A percentile compares a stretch with the other conserved stretches of the same genome.
phyloP scores from a whole-genome alignment of 2,113 vertebrate genomes.

The Mirounga angustirostris region DNA sequence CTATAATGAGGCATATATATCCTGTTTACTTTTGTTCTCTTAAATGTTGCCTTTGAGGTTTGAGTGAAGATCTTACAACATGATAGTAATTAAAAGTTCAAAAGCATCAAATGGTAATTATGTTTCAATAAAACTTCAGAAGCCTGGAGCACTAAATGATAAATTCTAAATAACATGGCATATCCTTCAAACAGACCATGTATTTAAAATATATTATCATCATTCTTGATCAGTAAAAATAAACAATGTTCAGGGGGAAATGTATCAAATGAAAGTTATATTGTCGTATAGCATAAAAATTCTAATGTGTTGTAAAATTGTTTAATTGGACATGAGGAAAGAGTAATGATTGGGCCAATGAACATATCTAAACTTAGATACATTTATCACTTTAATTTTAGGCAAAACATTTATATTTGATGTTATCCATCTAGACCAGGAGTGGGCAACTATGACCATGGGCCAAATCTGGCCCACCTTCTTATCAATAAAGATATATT shows the following conservation, averaged over 20 bases:
- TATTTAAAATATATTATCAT: background rate
- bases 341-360: background rate
- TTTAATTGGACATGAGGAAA: background rate
- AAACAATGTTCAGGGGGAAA: background rate
- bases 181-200: background rate
- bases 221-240: background rate
- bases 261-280: background rate
- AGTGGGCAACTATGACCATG: background rate
- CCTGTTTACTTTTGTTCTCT: background rate
- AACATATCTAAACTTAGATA: background rate
- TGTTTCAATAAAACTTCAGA: background rate
- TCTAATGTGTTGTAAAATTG: background rate
- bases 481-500: background rate
- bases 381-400: background rate
- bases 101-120: background rate
- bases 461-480: background rate
- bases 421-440: background rate
- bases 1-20: background rate
- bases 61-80: background rate
- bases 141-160: background rate
- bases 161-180: background rate
- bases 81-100: background rate
- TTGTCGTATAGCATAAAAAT: background rate
- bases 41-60: background rate
- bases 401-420: background rate